Evolutionary conservation across 2,888 invertebrate genomes (phyloP).

Genomic region (Phaedon cochleariae): DNA sequence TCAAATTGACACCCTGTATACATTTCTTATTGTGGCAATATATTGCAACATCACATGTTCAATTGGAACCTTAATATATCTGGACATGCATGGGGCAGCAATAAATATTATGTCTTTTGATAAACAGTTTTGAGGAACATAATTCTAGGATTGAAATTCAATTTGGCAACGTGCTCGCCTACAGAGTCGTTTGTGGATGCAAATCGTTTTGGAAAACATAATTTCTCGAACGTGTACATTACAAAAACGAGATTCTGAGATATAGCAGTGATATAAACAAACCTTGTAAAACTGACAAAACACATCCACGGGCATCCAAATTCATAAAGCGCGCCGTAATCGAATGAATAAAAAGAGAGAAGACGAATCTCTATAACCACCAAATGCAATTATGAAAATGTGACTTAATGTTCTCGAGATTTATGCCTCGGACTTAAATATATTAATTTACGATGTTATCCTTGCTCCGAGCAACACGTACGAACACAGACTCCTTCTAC

Average conservation of each 20-base stretch:
- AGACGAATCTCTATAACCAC: slow-evolving; percentile 34
- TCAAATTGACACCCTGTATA: too few species aligned
- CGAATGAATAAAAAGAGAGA: slow-evolving; percentile 29
- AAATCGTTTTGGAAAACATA: slow-evolving; percentile 16
- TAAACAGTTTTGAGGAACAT: not conserved
- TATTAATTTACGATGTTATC: slow-evolving; percentile 62
- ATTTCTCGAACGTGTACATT: slow-evolving; percentile 14
- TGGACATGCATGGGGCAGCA: too few species aligned
- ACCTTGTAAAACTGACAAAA: slow-evolving; percentile 50
- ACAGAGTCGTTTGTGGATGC: slow-evolving; percentile 9
- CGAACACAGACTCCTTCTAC: slow-evolving; percentile 40
- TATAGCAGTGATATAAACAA: slow-evolving; percentile 38
- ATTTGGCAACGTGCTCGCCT: not conserved
- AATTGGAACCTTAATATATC: too few species aligned
- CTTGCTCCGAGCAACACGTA: slow-evolving; percentile 53
- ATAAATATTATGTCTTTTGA: not conserved
- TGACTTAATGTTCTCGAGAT: slow-evolving; percentile 62
- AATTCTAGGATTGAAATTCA: not conserved
- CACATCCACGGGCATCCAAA: slow-evolving; percentile 45
- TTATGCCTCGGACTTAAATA: slow-evolving; percentile 61
- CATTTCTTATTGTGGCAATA: too few species aligned
- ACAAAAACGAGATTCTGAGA: slow-evolving; percentile 31
- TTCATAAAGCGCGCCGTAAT: slow-evolving; percentile 23
- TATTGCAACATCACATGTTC: too few species aligned
- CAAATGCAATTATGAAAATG: slow-evolving; percentile 63